Evolutionary conservation across 2,888 invertebrate genomes (phyloP), one percentile per base, ranked within the genome.

Genomic region (Trichopria drosophilae): DNA sequence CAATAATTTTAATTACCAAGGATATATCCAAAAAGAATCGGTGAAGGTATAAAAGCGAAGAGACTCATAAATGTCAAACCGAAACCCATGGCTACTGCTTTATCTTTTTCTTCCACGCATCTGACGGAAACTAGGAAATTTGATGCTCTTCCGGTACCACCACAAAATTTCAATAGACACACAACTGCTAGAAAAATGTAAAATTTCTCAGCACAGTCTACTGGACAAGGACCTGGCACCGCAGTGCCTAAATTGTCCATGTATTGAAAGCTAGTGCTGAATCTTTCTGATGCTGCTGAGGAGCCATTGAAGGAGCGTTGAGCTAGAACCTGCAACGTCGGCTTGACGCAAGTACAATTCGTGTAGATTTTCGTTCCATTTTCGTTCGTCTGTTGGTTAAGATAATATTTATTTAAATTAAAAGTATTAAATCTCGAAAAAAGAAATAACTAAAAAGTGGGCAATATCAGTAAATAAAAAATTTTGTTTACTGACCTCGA

Each of bases 1-100:
- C 4, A 49, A 35, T 12, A 43, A 48, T 26, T 39, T 26, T 6
- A 26, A 67, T 73, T 72, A 83, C 84, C 84, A 62, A 88, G 80
- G 45, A 89, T 81, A 63, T 82, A 84, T 44, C 89, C 89, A 64
- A 87, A 87, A 49, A 88, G 77, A 58, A 90, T 86, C 0, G 89
- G 89, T 37, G 86, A 85, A 1, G 89, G 89, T 60, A 88, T 84
- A 64, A 87, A 86, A 7, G 86, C 85, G 61, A 86, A 82, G 47
- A 87, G 76, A 55, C 85, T 85, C 79, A 85, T 81, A 61, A 86
- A 77, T 69, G 83, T 84, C 58, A 86, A 76, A 19, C 84, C 82
- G 50, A 87, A 82, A 22, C 86, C 87, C 81, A 87, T 84, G 2
- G 87, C 84, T 0, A 85, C 83, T 0, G 86, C 80, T 69, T 87